These are phyloP conservation scores for Oxyteleia sp. DNA, from an alignment of 2,888 invertebrate species.

Conservation along the genomic window DNA sequence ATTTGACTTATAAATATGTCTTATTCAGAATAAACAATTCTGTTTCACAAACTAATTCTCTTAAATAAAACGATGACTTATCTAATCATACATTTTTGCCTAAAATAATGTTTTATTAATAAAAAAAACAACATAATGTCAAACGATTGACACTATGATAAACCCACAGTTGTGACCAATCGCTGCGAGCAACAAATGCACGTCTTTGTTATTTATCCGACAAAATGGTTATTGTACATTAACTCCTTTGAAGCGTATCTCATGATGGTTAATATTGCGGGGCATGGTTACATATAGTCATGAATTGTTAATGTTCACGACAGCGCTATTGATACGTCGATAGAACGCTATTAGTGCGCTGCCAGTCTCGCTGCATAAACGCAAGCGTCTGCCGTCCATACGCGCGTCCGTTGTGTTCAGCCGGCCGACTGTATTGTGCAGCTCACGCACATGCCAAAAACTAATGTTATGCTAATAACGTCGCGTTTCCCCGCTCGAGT, in stretches of 20 bases:
- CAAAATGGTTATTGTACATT: conserved; percentile 34
- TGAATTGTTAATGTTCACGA: conserved; percentile 81
- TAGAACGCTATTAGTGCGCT: conserved; percentile 80
- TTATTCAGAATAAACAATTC: no score
- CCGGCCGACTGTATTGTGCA: conserved; percentile 48
- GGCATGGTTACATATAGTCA: conserved; percentile 73
- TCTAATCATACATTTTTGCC: no score
- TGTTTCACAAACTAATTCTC: no score
- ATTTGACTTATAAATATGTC: no score
- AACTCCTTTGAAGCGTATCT: conserved; percentile 52
- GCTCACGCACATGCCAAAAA: conserved; percentile 64
- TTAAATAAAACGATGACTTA: no score
- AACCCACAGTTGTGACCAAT: no score
- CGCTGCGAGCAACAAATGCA: no score
- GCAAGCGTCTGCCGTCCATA: conserved; percentile 59
- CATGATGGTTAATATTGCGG: conserved; percentile 58
- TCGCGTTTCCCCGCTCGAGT: conserved; percentile 36
- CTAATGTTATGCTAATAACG: conserved; percentile 70
- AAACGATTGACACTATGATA: no score
- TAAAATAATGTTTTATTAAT: no score
- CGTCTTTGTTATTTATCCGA: conserved; percentile 3
- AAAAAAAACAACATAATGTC: no score
- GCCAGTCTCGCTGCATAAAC: conserved; percentile 75
- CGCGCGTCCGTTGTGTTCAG: conserved; percentile 33
- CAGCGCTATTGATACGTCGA: conserved; percentile 81